phyloP scores from a whole-genome alignment of 30 jellyfish, hydroid and myxozoan genomes.

The Euphysa ruthae region DNA sequence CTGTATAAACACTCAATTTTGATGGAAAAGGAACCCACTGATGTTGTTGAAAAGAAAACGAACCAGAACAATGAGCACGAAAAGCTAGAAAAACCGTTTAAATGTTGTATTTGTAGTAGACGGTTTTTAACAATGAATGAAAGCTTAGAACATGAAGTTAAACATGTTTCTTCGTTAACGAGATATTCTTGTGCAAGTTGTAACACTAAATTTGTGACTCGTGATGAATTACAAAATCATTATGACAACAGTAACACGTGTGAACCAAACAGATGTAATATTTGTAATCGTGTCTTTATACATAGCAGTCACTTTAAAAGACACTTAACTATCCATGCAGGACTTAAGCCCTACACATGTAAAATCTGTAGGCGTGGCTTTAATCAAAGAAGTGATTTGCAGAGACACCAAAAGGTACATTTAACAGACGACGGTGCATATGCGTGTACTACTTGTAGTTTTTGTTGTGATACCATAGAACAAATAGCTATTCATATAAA shows the following conservation, averaged over 20 bases:
- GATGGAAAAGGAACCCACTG: neutral
- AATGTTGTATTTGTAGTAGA: slow-evolving; percentile 16
- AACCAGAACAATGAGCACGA: neutral
- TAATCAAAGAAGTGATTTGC: slow-evolving; percentile 30
- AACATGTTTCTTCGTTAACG: slow-evolving; percentile 6
- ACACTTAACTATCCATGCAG: slow-evolving; percentile 64
- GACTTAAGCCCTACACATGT: slow-evolving; percentile 78
- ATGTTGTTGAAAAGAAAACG: neutral
- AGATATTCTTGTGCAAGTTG: slow-evolving; percentile 32
- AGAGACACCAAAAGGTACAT: slow-evolving; percentile 24
- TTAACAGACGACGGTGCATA: slow-evolving; percentile 7
- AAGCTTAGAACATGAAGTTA: slow-evolving; percentile 24
- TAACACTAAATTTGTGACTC: slow-evolving; percentile 14
- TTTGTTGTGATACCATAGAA: slow-evolving; percentile 14
- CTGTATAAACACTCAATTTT: slow-evolving; percentile 1
- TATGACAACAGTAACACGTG: slow-evolving; percentile 18
- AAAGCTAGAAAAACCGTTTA: neutral
- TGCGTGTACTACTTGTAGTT: slow-evolving; percentile 14
- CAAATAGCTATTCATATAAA: slow-evolving; percentile 6
- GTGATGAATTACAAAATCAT: slow-evolving; percentile 12
- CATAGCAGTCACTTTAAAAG: slow-evolving; percentile 78
- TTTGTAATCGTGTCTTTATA: slow-evolving; percentile 56
- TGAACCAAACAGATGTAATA: slow-evolving; percentile 27
- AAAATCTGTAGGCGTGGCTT: slow-evolving; percentile 59
- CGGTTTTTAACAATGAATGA: neutral